Conservation (phyloP, 1,140 invertebrate species). For the Leptoteleia sp. region DNA sequence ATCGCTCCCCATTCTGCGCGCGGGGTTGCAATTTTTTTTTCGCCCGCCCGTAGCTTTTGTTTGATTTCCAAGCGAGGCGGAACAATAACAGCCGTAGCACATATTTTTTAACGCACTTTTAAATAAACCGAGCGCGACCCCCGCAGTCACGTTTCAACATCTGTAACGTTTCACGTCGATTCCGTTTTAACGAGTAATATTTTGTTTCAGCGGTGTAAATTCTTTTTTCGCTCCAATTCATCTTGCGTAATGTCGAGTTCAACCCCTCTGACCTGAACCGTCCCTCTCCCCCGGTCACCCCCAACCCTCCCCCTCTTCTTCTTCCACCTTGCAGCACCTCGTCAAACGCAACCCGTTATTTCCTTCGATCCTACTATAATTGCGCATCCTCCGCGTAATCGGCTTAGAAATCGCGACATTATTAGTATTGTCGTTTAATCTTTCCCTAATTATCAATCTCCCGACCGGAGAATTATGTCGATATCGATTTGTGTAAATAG, state of each 20-base stretch:
- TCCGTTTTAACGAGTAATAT: slow-evolving; percentile 19
- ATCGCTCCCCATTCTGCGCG: too few species aligned
- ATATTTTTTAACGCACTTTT: slow-evolving; percentile 41
- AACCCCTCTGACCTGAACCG: slow-evolving; percentile 1
- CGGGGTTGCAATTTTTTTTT: too few species aligned
- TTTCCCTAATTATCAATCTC: slow-evolving; percentile 26
- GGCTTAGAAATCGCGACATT: slow-evolving; percentile 36
- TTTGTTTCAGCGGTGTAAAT: slow-evolving; percentile 31
- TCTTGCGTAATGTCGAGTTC: slow-evolving; percentile 22
- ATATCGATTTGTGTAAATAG: background rate
- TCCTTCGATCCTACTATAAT: slow-evolving; percentile 38
- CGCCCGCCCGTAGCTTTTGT: background rate
- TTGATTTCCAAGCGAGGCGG: slow-evolving; percentile 16
- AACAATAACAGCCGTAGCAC: slow-evolving; percentile 23
- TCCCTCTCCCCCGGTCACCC: too few species aligned
- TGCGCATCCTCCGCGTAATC: slow-evolving; percentile 33
- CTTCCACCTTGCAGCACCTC: background rate
- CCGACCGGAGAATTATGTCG: background rate
- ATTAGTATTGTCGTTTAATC: slow-evolving; percentile 33
- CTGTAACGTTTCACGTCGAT: slow-evolving; percentile 25
- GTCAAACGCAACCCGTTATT: slow-evolving; percentile 22
- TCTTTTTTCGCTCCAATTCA: slow-evolving; percentile 38
- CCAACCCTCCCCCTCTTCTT: too few species aligned
- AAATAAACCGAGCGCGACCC: slow-evolving; percentile 28
- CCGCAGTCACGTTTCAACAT: slow-evolving; percentile 29